Conservation (phyloP, 2,113 vertebrate genomes). For the Thalassoma bifasciatum region DNA sequence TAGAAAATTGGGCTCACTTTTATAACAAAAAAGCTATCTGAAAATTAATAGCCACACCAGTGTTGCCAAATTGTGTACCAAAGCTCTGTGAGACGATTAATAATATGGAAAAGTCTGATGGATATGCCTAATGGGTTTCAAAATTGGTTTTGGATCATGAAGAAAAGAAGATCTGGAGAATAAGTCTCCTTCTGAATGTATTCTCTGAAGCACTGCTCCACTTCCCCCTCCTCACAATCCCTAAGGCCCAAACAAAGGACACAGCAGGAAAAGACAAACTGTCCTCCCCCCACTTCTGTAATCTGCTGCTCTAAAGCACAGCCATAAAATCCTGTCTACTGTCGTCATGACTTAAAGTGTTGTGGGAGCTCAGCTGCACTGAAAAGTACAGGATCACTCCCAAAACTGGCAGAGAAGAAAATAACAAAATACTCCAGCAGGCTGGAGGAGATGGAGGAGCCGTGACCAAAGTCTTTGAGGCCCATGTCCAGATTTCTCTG, state of each 20-base stretch:
- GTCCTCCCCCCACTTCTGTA: slow-evolving; percentile 39
- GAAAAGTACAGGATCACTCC: slow-evolving; percentile 19
- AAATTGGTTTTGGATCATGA: slow-evolving; percentile 28
- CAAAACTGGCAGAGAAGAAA: neutral
- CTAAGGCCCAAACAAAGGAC: slow-evolving; percentile 47
- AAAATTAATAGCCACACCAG: neutral
- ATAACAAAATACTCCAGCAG: neutral
- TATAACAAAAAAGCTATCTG: neutral
- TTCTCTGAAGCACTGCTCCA: slow-evolving; percentile 6
- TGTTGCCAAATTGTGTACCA: neutral
- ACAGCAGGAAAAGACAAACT: slow-evolving; percentile 43
- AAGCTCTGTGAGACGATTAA: slow-evolving; percentile 12
- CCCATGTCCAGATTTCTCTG: no score
- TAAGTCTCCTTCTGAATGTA: slow-evolving; percentile 5
- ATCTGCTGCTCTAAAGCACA: slow-evolving; percentile 49
- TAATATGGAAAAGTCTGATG: slow-evolving; percentile 26
- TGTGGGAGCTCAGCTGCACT: slow-evolving; percentile 16
- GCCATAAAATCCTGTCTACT: slow-evolving; percentile 50
- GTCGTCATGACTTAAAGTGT: slow-evolving; percentile 20
- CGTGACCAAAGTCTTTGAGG: neutral
- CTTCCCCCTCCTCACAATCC: slow-evolving; percentile 15
- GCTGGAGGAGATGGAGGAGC: neutral
- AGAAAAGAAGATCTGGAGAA: slow-evolving; percentile 31
- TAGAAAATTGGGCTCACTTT: neutral
- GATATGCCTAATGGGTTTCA: slow-evolving; percentile 5